A percentile compares a stretch with the other conserved stretches of the same genome.
These are phyloP conservation scores for Eulemur mongoz DNA, from an alignment of 2,797 vertebrate species.

Conservation along the genomic window DNA sequence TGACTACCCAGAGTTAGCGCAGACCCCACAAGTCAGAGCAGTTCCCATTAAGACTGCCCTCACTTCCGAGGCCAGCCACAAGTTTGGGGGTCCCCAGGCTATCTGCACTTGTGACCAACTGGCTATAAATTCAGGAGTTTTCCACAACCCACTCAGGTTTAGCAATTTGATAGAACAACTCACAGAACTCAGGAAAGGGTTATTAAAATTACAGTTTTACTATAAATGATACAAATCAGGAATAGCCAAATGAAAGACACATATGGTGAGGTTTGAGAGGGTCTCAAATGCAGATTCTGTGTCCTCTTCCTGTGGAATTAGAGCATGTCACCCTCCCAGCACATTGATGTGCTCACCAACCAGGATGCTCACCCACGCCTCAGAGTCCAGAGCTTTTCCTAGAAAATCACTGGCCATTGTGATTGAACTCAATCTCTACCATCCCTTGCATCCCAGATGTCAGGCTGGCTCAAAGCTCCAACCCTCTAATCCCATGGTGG, in stretches of 20 bases:
- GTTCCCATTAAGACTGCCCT: background rate
- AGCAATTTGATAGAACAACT: background rate
- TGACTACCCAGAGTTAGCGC: background rate
- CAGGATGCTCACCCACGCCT: background rate
- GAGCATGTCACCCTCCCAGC: background rate
- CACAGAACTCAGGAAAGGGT: background rate
- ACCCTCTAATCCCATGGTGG: background rate
- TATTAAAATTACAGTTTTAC: background rate
- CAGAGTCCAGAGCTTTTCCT: background rate
- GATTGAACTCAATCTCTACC: background rate
- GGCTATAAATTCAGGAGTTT: background rate
- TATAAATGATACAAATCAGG: background rate
- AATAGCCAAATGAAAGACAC: background rate
- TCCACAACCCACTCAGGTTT: background rate
- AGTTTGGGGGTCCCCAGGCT: background rate
- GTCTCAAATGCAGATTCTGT: background rate
- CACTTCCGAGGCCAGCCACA: background rate
- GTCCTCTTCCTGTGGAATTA: background rate
- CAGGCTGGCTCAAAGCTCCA: background rate
- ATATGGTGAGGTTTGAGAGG: background rate
- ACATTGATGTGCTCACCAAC: background rate
- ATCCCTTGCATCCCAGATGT: background rate
- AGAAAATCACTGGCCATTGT: background rate
- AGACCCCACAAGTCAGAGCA: background rate
- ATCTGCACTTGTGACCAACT: background rate